Evolutionary conservation across 1,140 invertebrate species (phyloP).

Genomic region (Calephelis nemesis): DNA sequence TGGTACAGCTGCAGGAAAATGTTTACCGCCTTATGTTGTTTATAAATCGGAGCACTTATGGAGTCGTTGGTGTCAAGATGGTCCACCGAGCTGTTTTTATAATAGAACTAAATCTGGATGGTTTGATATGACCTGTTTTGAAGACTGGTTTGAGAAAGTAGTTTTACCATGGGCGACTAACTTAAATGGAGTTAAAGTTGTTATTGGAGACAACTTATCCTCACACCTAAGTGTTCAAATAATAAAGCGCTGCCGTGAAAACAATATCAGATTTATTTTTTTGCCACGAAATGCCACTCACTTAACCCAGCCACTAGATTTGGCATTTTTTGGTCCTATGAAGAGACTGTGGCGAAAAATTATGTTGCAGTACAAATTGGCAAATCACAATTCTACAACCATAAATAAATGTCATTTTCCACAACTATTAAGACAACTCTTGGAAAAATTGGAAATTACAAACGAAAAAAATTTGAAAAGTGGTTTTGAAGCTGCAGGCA

Average conservation of each 20-base stretch:
- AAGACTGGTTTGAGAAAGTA: slow-evolving; percentile 51
- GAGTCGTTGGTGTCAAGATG: slow-evolving; percentile 49
- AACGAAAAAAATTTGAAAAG: slow-evolving; percentile 1
- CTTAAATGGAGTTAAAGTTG: slow-evolving; percentile 26
- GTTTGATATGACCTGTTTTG: slow-evolving; percentile 57
- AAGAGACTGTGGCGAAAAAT: slow-evolving; percentile 54
- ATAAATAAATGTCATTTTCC: slow-evolving; percentile 19
- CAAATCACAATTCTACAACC: not conserved
- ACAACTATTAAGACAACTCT: slow-evolving; percentile 3
- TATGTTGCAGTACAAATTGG: slow-evolving; percentile 44
- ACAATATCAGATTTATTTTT: slow-evolving; percentile 33
- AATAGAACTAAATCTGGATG: slow-evolving; percentile 56
- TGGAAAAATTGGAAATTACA: not conserved
- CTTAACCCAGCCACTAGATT: slow-evolving; percentile 43
- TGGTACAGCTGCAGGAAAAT: slow-evolving; percentile 42
- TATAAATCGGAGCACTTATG: slow-evolving; percentile 62
- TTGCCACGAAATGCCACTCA: slow-evolving; percentile 58
- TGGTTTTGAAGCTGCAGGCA: slow-evolving; percentile 6
- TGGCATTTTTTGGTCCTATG: slow-evolving; percentile 55
- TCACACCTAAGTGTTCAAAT: slow-evolving; percentile 43
- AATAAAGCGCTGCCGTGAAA: not conserved
- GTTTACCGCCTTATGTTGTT: slow-evolving; percentile 52
- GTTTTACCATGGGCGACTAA: slow-evolving; percentile 37
- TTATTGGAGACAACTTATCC: slow-evolving; percentile 35
- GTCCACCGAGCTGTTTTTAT: slow-evolving; percentile 47